Conservation (phyloP, 2,888 invertebrate species). For the Pilophorus perplexus region DNA sequence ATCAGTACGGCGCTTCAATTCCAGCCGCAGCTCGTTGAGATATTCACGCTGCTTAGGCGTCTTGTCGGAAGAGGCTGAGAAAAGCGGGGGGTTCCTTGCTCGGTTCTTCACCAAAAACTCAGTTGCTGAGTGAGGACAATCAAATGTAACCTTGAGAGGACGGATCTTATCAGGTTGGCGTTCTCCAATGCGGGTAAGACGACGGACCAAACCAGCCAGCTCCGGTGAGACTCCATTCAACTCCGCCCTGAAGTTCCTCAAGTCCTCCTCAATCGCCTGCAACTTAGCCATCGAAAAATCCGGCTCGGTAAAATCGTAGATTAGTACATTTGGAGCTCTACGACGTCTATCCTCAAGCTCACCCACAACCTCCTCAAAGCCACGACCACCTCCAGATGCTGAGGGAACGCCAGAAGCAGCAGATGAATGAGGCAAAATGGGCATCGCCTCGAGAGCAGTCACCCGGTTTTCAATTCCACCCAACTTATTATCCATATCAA, state of each 20-base stretch:
- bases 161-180: not conserved
- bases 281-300: not conserved
- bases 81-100: not conserved
- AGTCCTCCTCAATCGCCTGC: conserved; percentile 11
- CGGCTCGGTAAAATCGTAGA: conserved; percentile 2
- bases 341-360: conserved; percentile 10
- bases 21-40: not conserved
- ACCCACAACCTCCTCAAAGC: conserved; percentile 7
- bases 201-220: not conserved
- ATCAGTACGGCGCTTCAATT: not conserved
- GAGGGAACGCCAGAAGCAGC: not conserved
- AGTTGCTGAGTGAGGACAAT: not conserved
- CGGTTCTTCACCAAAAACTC: not conserved
- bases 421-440: not conserved
- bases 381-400: not conserved
- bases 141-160: conserved; percentile 6
- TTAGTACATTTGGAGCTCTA: not conserved
- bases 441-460: not conserved
- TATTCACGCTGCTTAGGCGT: not conserved
- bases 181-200: not conserved
- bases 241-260: not conserved
- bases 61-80: not conserved
- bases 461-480: not conserved
- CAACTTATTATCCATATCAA: not conserved
- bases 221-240: conserved; percentile 5